Percentiles rank a stretch among this genome's conserved stretches.
Conservation (phyloP, 2,888 invertebrate genomes). For the Orthonychiurus folsomi region DNA sequence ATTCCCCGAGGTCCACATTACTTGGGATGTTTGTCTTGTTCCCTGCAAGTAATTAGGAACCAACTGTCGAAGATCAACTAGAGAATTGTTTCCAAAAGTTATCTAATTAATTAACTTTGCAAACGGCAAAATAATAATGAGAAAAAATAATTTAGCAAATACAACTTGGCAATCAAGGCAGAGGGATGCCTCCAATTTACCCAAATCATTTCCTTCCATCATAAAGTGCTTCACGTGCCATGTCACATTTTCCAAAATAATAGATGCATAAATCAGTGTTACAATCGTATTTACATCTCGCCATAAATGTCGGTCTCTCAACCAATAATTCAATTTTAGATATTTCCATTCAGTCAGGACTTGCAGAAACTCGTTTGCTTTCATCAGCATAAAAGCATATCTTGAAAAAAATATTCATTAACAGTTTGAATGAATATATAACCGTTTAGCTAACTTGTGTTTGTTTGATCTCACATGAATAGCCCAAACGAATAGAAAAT, state of each 20-base stretch:
- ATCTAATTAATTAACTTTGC: too few relatives aligned
- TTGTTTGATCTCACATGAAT: background rate
- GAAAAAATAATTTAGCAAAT: too few relatives aligned
- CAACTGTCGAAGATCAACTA: too few relatives aligned
- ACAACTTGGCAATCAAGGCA: too few relatives aligned
- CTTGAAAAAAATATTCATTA: too few relatives aligned
- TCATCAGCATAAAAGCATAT: background rate
- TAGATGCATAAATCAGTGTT: background rate
- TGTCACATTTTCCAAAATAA: constrained; percentile 6
- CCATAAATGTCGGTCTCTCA: background rate
- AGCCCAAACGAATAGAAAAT: background rate
- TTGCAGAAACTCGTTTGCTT: background rate
- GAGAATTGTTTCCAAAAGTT: too few relatives aligned
- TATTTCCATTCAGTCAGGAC: background rate
- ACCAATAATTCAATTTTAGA: background rate
- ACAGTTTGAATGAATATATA: too few relatives aligned
- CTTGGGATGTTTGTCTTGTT: too few relatives aligned
- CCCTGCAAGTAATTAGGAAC: too few relatives aligned
- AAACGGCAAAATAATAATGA: too few relatives aligned
- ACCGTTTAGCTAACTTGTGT: too few relatives aligned
- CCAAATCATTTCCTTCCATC: background rate
- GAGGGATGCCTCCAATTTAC: too few relatives aligned
- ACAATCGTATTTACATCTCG: constrained; percentile 1
- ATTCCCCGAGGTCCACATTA: background rate
- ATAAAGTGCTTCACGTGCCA: constrained; percentile 5